A percentile compares a stretch with the other conserved stretches of the same genome.
phyloP scores from a whole-genome alignment of 1,140 invertebrate genomes.

The Nasonia vitripennis region DNA sequence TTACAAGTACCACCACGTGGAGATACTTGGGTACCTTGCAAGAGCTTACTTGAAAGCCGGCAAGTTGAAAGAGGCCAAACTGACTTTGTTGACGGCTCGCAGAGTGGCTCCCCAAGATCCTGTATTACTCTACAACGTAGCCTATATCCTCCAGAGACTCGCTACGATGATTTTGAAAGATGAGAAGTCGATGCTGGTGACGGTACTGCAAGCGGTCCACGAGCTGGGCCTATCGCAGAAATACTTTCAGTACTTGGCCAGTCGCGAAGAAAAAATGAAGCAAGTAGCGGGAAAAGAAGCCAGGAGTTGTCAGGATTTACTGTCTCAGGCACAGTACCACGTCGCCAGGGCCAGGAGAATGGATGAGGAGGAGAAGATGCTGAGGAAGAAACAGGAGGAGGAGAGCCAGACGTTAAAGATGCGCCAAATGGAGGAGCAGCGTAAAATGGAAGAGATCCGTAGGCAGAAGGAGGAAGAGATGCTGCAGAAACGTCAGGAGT shows the following conservation, averaged over 20 bases:
- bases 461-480: slow-evolving; percentile 87
- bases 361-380: slow-evolving; percentile 93
- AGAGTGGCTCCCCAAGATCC: slow-evolving; percentile 95
- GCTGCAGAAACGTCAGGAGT: slow-evolving; percentile 93
- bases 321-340: slow-evolving; percentile 97
- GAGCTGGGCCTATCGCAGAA: slow-evolving; percentile 95
- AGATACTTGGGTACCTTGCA: slow-evolving; percentile 96
- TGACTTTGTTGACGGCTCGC: slow-evolving; percentile 91
- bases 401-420: slow-evolving; percentile 87
- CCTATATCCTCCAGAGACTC: slow-evolving; percentile 93
- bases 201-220: slow-evolving; percentile 93
- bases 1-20: slow-evolving; percentile 94
- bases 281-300: slow-evolving; percentile 89
- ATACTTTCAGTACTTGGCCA: slow-evolving; percentile 92
- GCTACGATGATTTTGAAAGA: slow-evolving; percentile 95
- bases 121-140: slow-evolving; percentile 95
- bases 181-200: slow-evolving; percentile 92
- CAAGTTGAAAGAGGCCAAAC: slow-evolving; percentile 92
- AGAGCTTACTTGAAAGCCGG: slow-evolving; percentile 95
- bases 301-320: slow-evolving; percentile 93
- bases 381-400: slow-evolving; percentile 93
- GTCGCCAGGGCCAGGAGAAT: slow-evolving; percentile 92
- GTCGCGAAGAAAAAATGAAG: slow-evolving; percentile 88
- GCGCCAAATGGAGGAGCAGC: slow-evolving; percentile 82
- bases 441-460: slow-evolving; percentile 83